Evolutionary conservation across 1,140 invertebrate species (phyloP).

Genomic region (Pseudomyrmex cubaensis): DNA sequence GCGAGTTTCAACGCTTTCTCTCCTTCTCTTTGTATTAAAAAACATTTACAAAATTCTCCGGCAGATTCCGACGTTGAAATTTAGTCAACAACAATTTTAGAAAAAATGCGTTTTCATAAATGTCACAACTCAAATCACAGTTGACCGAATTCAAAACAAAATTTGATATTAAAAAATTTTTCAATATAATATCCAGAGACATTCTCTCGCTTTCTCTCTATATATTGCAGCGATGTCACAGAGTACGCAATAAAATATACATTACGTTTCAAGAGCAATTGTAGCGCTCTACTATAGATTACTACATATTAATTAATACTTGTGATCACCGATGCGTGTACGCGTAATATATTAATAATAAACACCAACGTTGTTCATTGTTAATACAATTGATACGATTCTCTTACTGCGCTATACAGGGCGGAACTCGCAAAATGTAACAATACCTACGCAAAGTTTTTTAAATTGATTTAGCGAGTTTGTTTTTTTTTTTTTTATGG

Average conservation of each 20-base stretch:
- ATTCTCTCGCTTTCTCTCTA: too few relatives aligned
- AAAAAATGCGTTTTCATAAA: too few relatives aligned
- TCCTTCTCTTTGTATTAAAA: background rate
- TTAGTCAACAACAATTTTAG: background rate
- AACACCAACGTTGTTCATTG: background rate
- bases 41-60: too few relatives aligned
- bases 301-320: conserved; percentile 26
- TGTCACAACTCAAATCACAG: background rate
- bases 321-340: conserved; percentile 8
- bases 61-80: background rate
- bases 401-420: conserved; percentile 7
- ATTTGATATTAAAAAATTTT: too few relatives aligned
- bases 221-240: background rate
- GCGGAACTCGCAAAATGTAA: conserved; percentile 36
- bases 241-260: background rate
- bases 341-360: conserved; percentile 28
- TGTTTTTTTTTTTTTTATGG: conserved; percentile 1
- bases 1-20: too few relatives aligned
- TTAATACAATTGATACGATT: conserved; percentile 22
- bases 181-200: too few relatives aligned
- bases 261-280: too few relatives aligned
- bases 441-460: conserved; percentile 8
- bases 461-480: conserved; percentile 11
- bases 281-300: conserved; percentile 6
- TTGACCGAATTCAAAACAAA: too few relatives aligned